These are phyloP conservation scores for Protosalanx chinensis DNA, from an alignment of 2,797 vertebrate genomes.

Conservation along the genomic window DNA sequence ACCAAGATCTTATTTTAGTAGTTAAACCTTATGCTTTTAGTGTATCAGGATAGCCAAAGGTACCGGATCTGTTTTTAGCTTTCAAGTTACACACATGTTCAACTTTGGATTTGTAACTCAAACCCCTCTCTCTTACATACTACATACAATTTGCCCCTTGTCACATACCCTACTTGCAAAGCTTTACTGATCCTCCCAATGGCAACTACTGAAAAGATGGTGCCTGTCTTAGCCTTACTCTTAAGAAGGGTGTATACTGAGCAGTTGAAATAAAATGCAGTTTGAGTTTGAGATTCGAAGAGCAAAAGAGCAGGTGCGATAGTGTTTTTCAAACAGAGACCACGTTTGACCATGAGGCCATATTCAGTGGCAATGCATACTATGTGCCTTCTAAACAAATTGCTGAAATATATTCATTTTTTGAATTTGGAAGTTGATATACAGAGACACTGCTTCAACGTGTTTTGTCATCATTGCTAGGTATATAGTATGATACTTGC, in stretches of 20 bases:
- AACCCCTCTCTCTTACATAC: constrained; percentile 15
- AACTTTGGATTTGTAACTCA: constrained; percentile 32
- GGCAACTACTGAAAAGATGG: constrained; percentile 12
- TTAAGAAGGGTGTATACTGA: background rate
- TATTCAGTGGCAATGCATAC: constrained; percentile 58
- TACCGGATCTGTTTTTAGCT: constrained; percentile 51
- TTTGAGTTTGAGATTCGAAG: background rate
- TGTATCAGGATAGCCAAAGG: constrained; percentile 39
- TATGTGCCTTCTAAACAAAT: constrained; percentile 73
- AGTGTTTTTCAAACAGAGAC: constrained; percentile 44
- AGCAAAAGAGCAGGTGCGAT: constrained; percentile 33
- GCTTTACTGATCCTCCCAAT: constrained; percentile 4
- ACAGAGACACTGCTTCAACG: constrained; percentile 42
- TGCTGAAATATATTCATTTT: constrained; percentile 34
- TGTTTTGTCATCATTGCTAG: constrained; percentile 61
- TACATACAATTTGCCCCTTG: constrained; percentile 37
- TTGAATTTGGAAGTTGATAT: constrained; percentile 47
- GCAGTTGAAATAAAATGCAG: constrained; percentile 12
- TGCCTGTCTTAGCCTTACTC: constrained; percentile 13
- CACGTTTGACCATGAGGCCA: constrained; percentile 47
- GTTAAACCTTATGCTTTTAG: constrained; percentile 38
- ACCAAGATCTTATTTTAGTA: constrained; percentile 14
- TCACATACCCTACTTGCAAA: constrained; percentile 3
- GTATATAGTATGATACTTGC: constrained; percentile 62
- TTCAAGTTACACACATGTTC: constrained; percentile 14